Evolutionary conservation across 2,888 invertebrate species (phyloP).

Genomic region (Papilio demoleus): DNA sequence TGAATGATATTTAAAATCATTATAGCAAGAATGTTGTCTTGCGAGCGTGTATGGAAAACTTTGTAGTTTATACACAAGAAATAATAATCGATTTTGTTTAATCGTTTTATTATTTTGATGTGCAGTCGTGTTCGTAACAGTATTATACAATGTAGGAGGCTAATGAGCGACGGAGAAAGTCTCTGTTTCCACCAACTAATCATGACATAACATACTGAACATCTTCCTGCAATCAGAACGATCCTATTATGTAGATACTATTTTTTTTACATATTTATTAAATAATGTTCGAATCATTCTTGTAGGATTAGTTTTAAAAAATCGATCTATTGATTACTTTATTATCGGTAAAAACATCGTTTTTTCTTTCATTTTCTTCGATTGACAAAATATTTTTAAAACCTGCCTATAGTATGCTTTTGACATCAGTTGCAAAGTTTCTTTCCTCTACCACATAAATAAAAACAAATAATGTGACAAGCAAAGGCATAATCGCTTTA

Average conservation of each 20-base stretch:
- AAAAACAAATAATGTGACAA: conserved; percentile 33
- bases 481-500: conserved; percentile 37
- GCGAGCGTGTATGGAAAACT: neutral
- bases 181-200: conserved; percentile 47
- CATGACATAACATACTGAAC: conserved; percentile 48
- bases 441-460: conserved; percentile 10
- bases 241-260: conserved; percentile 24
- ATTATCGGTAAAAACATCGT: no score
- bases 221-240: conserved; percentile 46
- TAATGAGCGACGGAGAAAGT: conserved; percentile 51
- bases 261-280: neutral
- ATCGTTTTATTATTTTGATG: conserved; percentile 29
- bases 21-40: neutral
- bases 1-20: neutral
- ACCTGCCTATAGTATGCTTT: neutral
- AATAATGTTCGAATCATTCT: neutral
- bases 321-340: no score
- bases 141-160: conserved; percentile 44
- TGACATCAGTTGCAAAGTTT: neutral
- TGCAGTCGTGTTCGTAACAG: conserved; percentile 41
- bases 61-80: neutral
- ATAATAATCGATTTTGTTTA: conserved; percentile 4
- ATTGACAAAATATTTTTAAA: no score
- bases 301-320: neutral
- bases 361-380: no score